Conservation (phyloP, 2,797 vertebrate genomes). For the Cynodonichthys magdalenae region DNA sequence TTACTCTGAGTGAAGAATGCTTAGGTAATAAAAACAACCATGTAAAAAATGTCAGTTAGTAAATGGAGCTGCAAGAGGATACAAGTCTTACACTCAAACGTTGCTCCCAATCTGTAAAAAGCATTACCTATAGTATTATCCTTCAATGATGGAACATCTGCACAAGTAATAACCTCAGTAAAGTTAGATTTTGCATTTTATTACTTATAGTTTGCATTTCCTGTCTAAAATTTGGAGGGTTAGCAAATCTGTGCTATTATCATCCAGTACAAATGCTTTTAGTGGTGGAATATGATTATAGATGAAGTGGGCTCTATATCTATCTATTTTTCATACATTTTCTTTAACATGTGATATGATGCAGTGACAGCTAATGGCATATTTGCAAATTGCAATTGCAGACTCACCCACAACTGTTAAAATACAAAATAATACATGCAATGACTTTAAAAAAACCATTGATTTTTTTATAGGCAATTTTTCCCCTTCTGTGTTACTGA, state of each 20-base stretch:
- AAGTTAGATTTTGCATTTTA: no score
- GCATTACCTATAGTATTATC: constrained; percentile 25
- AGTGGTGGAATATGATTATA: no score
- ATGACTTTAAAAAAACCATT: no score
- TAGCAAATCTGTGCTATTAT: no score
- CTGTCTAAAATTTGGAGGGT: no score
- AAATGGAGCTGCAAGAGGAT: constrained; percentile 5
- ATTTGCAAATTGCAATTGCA: not conserved
- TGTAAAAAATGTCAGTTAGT: constrained; percentile 9
- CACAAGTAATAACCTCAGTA: constrained; percentile 10
- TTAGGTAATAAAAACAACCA: constrained; percentile 30
- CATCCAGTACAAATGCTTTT: no score
- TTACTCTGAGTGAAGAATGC: constrained; percentile 5
- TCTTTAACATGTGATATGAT: not conserved
- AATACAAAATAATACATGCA: no score
- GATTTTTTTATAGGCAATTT: not conserved
- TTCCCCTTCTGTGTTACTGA: not conserved
- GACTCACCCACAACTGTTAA: not conserved
- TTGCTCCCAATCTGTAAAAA: constrained; percentile 18
- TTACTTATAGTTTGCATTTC: no score
- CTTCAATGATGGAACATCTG: constrained; percentile 13
- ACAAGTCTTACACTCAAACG: not conserved
- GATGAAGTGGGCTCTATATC: no score
- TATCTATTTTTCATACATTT: not conserved
- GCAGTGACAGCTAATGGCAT: not conserved